Evolutionary conservation across 2,888 invertebrate genomes (phyloP).

Genomic region (Cephonodes hylas): DNA sequence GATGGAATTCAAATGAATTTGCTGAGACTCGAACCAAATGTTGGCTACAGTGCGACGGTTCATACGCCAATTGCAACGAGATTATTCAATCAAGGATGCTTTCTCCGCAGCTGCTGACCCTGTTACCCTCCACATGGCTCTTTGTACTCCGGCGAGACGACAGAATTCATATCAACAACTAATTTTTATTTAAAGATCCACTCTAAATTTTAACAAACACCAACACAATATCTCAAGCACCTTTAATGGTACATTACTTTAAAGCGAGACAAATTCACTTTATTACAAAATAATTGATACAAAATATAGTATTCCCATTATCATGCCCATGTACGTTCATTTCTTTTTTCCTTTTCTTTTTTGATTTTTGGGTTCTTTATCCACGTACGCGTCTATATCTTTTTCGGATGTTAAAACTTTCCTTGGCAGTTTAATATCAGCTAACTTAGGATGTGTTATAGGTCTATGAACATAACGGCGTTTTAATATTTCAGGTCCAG

Average conservation of each 20-base stretch:
- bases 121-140: constrained; percentile 22
- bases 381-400: constrained; percentile 38
- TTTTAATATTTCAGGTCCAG: constrained; percentile 22
- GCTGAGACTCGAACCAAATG: constrained; percentile 29
- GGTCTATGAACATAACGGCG: constrained; percentile 20
- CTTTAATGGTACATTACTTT: too few species aligned
- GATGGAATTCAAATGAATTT: too few species aligned
- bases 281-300: background rate
- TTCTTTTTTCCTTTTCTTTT: background rate
- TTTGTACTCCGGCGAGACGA: constrained; percentile 14
- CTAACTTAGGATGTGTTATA: constrained; percentile 17
- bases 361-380: constrained; percentile 4
- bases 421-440: constrained; percentile 37
- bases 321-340: background rate
- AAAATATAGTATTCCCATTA: background rate
- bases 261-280: background rate
- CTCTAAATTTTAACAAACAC: background rate
- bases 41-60: constrained; percentile 31
- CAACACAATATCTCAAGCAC: background rate
- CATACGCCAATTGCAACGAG: constrained; percentile 61
- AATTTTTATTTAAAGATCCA: too few species aligned
- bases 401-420: constrained; percentile 46
- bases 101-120: constrained; percentile 70
- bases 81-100: constrained; percentile 71
- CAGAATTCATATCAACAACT: background rate